Evolutionary conservation across 2,797 vertebrate species (phyloP), one percentile per base, ranked within the genome.

Genomic region (Megaceryle alcyon): DNA sequence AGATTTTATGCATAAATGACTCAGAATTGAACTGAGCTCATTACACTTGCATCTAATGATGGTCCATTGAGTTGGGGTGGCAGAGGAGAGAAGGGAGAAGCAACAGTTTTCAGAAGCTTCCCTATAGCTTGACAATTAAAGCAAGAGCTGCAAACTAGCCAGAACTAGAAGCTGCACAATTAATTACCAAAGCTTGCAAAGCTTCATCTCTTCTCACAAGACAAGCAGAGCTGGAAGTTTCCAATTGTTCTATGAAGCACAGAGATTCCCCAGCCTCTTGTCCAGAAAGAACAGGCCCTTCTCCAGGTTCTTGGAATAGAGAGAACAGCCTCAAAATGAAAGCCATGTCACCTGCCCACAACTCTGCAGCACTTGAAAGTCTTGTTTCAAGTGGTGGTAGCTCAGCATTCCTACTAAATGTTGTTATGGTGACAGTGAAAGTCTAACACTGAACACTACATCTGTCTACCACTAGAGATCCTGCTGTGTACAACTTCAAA

Each of bases 351-450:
- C 28, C 53, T 19, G 3, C 90, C 56, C 53, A 84, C 64, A 65
- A 19, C 16, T 77, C 86, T 80, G 86, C 81, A 92, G 90, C 37
- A 46, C 63, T 65, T 84, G 44, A 76, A 15, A 25, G 49, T 80
- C 66, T 92, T 7, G 2, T 65, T 93, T 96, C 76, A 93, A 75
- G 31, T 64, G 28, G 68, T 35, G 33, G 53, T 33, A 87, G 64
- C 76, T 92, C 76, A 71, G 89, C 71, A 91, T 87, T 57, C 56
- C 48, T 65, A 54, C 49, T 81, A 80, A 91, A 92, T 73, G 93
- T 96, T 93, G 90, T 92, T 95, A 96, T 96, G 95, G 93, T 70
- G 93, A 97, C 86, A 7, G 6, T n/a, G 49, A 61, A 81, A 88
- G 31, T 83, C 64, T 91, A 49, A 82, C 1, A 19, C 46, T 22